A percentile compares a stretch with the other conserved stretches of the same genome.
These are phyloP conservation scores for Centropristis striata DNA, from an alignment of 2,113 vertebrate genomes.

Conservation along the genomic window DNA sequence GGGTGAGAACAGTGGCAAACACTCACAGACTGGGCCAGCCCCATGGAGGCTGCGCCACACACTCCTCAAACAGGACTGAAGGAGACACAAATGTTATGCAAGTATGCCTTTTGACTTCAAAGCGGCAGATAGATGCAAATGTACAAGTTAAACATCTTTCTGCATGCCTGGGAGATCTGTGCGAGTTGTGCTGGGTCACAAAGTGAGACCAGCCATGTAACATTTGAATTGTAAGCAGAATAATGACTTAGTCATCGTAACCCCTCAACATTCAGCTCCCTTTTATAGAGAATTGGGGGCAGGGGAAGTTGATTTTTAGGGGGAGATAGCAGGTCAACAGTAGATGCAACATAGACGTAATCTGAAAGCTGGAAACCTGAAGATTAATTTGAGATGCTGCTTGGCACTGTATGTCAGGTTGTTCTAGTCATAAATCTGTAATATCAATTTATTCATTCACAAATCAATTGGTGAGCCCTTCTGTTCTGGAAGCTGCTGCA, in stretches of 20 bases:
- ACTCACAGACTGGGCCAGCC: constrained; percentile 55
- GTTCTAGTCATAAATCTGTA: too few species aligned
- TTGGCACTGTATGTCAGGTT: too few species aligned
- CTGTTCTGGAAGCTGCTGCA: too few species aligned
- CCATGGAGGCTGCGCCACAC: constrained; percentile 35
- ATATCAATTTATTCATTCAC: too few species aligned
- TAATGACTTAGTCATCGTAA: constrained; percentile 18
- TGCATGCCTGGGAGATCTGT: constrained; percentile 2
- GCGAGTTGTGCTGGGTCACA: constrained; percentile 6
- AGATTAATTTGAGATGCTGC: too few species aligned
- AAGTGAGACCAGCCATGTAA: not conserved
- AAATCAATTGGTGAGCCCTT: too few species aligned
- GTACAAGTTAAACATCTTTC: constrained; percentile 34
- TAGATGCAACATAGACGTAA: too few species aligned
- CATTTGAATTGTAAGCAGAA: constrained; percentile 6
- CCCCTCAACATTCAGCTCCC: too few species aligned
- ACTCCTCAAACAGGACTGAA: constrained; percentile 28
- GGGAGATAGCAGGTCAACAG: too few species aligned
- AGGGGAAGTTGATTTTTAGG: too few species aligned
- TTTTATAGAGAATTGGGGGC: too few species aligned
- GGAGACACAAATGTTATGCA: constrained; percentile 50
- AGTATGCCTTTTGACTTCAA: constrained; percentile 50
- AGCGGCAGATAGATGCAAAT: constrained; percentile 42
- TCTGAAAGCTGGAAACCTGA: too few species aligned
- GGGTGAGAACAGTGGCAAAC: constrained; percentile 31